Evolutionary conservation across 2,113 vertebrate species (phyloP).

Genomic region (Caranx melampygus): DNA sequence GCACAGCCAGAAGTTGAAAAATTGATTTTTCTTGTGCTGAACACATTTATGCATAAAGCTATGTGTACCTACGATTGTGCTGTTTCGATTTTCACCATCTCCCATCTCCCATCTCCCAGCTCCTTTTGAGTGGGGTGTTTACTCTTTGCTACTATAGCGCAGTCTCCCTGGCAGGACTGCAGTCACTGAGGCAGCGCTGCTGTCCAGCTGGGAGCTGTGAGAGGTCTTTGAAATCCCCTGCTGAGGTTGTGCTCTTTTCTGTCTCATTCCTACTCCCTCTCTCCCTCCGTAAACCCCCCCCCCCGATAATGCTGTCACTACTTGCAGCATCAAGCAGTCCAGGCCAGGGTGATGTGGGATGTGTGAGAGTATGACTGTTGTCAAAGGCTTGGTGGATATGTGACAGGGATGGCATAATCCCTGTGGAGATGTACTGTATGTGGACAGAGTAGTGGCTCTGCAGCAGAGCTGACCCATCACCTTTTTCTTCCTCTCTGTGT

Average conservation of each 20-base stretch:
- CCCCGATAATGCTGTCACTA: conserved; percentile 49
- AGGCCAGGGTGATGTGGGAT: conserved; percentile 30
- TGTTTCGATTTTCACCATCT: neutral
- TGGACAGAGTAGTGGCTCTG: conserved; percentile 3
- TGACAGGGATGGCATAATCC: conserved; percentile 31
- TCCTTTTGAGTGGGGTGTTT: neutral
- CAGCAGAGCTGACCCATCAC: conserved; percentile 11
- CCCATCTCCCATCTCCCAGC: neutral
- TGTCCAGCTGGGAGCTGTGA: conserved; percentile 52
- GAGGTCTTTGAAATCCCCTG: conserved; percentile 54
- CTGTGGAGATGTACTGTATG: conserved; percentile 16
- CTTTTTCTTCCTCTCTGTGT: neutral
- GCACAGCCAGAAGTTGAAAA: neutral
- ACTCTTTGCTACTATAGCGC: neutral
- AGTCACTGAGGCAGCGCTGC: neutral
- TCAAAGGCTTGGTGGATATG: conserved; percentile 44
- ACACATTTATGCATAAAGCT: neutral
- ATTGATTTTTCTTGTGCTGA: neutral
- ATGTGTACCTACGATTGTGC: neutral
- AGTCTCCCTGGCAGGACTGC: conserved; percentile 8
- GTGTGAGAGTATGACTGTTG: conserved; percentile 35
- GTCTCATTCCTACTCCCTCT: conserved; percentile 25
- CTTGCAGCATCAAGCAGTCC: conserved; percentile 55
- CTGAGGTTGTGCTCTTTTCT: conserved; percentile 62
- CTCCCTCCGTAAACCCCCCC: conserved; percentile 46